phyloP scores from a whole-genome alignment of 2,888 invertebrate species.

The Netelia melanura region DNA sequence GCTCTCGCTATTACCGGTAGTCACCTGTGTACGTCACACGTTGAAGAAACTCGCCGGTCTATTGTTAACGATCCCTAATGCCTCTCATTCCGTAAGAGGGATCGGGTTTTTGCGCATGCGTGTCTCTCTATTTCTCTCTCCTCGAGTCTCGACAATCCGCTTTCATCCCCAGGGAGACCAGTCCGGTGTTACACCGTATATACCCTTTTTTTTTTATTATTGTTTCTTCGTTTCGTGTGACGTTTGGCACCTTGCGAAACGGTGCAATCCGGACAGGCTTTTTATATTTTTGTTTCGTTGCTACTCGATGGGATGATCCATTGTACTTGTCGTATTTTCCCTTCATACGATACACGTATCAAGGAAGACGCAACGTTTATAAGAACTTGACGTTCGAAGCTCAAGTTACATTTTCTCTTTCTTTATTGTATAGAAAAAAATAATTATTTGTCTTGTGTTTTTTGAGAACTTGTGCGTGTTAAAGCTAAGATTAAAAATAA shows the following conservation, averaged over 20 bases:
- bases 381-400: no score
- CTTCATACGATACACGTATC: no score
- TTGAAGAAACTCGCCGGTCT: slow-evolving; percentile 54
- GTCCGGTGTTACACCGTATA: not conserved
- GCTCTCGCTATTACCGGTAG: not conserved
- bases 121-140: slow-evolving; percentile 17
- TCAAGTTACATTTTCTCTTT: no score
- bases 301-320: no score
- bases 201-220: not conserved
- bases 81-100: slow-evolving; percentile 73
- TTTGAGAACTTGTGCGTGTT: no score
- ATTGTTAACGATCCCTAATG: slow-evolving; percentile 79
- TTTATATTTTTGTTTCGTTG: no score
- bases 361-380: no score
- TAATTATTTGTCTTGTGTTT: no score
- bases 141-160: not conserved
- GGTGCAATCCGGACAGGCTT: not conserved
- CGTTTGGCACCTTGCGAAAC: slow-evolving; percentile 29
- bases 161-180: slow-evolving; percentile 12
- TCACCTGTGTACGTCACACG: slow-evolving; percentile 49
- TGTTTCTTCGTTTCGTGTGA: not conserved
- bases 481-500: no score
- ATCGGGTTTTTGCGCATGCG: slow-evolving; percentile 34
- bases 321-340: no score
- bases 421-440: no score